These are phyloP conservation scores for Scomberomorus guttatus DNA, from an alignment of 2,797 vertebrate species.

Conservation along the genomic window DNA sequence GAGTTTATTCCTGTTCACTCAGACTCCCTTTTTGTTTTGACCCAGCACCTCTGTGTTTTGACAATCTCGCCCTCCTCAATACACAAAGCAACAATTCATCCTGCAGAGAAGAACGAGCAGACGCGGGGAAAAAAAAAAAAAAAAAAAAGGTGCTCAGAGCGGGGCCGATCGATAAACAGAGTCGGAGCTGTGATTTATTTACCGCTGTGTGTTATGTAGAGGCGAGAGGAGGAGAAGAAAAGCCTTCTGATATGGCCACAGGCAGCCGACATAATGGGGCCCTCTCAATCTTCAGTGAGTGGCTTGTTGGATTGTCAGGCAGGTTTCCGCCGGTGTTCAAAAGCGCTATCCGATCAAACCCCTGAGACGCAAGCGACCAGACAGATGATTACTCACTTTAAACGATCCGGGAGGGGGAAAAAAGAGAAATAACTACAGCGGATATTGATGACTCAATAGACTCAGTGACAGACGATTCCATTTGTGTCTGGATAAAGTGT, in stretches of 20 bases:
- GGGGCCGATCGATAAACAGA: constrained; percentile 97
- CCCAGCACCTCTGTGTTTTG: constrained; percentile 89
- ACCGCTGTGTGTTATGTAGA: constrained; percentile 97
- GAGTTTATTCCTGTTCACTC: constrained; percentile 24
- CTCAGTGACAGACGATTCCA: constrained; percentile 96
- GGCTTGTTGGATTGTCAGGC: constrained; percentile 95
- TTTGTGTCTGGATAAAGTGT: constrained; percentile 96
- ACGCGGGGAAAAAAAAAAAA: neutral
- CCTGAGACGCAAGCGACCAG: constrained; percentile 92
- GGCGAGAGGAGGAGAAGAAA: constrained; percentile 81
- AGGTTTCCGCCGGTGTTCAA: constrained; percentile 92
- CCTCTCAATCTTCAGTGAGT: constrained; percentile 94
- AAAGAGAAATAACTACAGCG: constrained; percentile 78
- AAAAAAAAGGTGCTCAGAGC: constrained; percentile 69
- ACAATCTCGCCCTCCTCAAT: constrained; percentile 88
- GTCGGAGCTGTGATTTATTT: constrained; percentile 96
- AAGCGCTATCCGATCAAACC: constrained; percentile 93
- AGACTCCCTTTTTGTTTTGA: constrained; percentile 79
- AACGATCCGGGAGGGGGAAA: constrained; percentile 89
- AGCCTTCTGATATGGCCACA: constrained; percentile 90
- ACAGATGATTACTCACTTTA: constrained; percentile 99
- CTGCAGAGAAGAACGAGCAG: constrained; percentile 85
- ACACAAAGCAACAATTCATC: constrained; percentile 97
- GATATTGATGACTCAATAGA: constrained; percentile 99
- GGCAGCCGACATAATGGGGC: constrained; percentile 95